Evolutionary conservation across 2,888 invertebrate species (phyloP), one percentile per base, ranked within the genome.

Genomic region (Hypercompe scribonia): DNA sequence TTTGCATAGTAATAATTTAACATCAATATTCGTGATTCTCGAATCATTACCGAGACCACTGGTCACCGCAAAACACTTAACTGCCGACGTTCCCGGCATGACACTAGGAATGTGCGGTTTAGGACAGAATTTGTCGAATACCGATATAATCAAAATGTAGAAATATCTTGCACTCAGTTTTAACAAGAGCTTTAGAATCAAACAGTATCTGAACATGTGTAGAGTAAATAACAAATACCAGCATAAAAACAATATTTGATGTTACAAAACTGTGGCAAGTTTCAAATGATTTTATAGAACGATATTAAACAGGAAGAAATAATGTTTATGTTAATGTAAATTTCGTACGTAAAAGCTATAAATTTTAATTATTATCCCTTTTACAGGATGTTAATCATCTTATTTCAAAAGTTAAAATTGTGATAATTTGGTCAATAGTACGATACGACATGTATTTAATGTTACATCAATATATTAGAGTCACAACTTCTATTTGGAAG

Each of bases 181-280:
- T 88, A 87, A 86, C 85, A 83, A 88, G 83, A 73, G 68, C 11
- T 73, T 68, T 72, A 72, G 68, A 74, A 68, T 65, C 78, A 0
- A 77, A 63, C 42, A 79, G 65, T 76, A 71, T 3, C 8, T 67
- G 73, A 79, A 81, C 54, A 74, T 15, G 46, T 70, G 67, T 69
- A 39, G 39, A 78, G 76, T 66, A 64, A 78, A 74, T 81, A 72
- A 61, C 39, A 36, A 21, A 4, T 39, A 36, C n/a, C 34, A 36
- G 63, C 68, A 63, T 63, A 33, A 66, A 65, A 65, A 50, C 31
- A 54, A 61, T 58, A 58, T 65, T 33, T 73, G 58, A 63, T 73
- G 58, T 75, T 61, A 28, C 11, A 54, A 63, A 68, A 61, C 33
- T 69, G 39, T 13, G 42, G 10, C 18, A 65, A 77, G 66, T 73